Conservation (phyloP, 1,140 invertebrate species). For the Dendrolimus punctatus region DNA sequence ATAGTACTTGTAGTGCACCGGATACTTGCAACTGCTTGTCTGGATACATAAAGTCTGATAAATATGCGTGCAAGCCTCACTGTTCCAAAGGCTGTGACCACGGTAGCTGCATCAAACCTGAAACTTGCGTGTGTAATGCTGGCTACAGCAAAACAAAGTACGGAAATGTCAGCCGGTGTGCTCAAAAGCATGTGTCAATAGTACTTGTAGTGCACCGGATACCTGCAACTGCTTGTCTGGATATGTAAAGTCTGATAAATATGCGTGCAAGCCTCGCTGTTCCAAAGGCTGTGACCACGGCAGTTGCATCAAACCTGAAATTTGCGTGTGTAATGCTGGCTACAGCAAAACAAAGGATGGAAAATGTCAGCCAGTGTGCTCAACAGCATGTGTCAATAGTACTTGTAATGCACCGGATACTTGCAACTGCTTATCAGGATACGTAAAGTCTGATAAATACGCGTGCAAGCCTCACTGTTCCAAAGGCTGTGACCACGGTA, state of each 20-base stretch:
- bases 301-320: constrained; percentile 56
- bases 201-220: constrained; percentile 23
- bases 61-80: too few species aligned
- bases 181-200: constrained; percentile 29
- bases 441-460: constrained; percentile 9
- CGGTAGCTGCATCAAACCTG: too few species aligned
- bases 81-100: too few species aligned
- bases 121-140: too few species aligned
- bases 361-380: constrained; percentile 11
- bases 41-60: too few species aligned
- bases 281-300: constrained; percentile 67
- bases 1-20: too few species aligned
- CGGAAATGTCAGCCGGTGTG: constrained; percentile 58
- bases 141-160: constrained; percentile 4
- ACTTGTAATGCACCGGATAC: constrained; percentile 15
- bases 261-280: constrained; percentile 52
- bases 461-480: constrained; percentile 17
- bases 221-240: constrained; percentile 28
- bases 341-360: constrained; percentile 4
- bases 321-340: constrained; percentile 52
- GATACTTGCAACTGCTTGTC: too few species aligned
- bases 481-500: constrained; percentile 63
- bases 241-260: constrained; percentile 20
- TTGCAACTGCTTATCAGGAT: constrained; percentile 18
- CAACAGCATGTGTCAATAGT: constrained; percentile 10